These are phyloP conservation scores for Borostomias antarcticus DNA, from an alignment of 2,797 vertebrate genomes.

Conservation along the genomic window DNA sequence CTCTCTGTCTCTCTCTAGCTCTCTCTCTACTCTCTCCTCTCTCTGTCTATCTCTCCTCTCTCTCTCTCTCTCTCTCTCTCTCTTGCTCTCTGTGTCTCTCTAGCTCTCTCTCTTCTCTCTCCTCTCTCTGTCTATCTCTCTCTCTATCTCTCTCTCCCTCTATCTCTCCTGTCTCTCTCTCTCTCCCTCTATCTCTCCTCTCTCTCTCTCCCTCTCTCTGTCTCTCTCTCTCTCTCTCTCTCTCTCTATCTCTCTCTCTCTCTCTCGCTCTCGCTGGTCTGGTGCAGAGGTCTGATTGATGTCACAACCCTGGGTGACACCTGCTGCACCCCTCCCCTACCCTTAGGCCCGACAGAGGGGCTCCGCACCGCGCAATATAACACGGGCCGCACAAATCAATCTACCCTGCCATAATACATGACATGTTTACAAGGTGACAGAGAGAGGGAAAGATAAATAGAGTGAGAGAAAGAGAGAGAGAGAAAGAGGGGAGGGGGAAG, in stretches of 20 bases:
- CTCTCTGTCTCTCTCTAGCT: neutral
- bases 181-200: neutral
- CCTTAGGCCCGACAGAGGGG: no score
- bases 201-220: conserved; percentile 6
- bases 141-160: neutral
- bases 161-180: conserved; percentile 4
- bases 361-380: no score
- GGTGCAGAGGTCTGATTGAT: no score
- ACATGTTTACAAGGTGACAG: no score
- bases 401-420: no score
- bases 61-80: neutral
- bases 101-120: no score
- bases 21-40: neutral
- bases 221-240: conserved; percentile 9
- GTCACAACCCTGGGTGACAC: no score
- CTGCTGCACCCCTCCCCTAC: no score
- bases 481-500: neutral
- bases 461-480: no score
- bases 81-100: neutral
- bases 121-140: neutral
- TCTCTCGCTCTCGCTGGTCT: neutral
- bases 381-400: no score
- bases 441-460: no score
- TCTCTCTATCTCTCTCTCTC: neutral
- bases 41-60: neutral